phyloP scores from a whole-genome alignment of 2,113 vertebrate species.

The Scomber japonicus region DNA sequence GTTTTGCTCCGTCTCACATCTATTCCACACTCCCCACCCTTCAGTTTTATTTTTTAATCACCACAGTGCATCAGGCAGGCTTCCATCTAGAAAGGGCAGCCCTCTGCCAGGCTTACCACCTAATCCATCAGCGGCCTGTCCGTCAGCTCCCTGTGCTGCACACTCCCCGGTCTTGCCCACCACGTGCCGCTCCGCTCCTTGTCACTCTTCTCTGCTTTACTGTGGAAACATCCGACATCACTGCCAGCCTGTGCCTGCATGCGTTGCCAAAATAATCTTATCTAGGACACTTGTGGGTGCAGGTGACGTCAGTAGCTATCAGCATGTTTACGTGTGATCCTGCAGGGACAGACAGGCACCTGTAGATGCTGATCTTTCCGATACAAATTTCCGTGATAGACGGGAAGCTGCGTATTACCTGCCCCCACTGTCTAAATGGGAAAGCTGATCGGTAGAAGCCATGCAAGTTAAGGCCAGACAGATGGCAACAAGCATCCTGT shows the following conservation, averaged over 20 bases:
- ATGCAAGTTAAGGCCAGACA: constrained; percentile 38
- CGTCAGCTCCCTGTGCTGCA: constrained; percentile 62
- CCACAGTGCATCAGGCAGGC: constrained; percentile 75
- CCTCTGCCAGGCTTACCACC: constrained; percentile 78
- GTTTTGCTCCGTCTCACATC: constrained; percentile 28
- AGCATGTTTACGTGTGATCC: constrained; percentile 43
- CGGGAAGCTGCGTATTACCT: constrained; percentile 16
- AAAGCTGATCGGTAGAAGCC: constrained; percentile 32
- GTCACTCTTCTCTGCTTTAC: constrained; percentile 51
- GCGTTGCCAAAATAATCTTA: constrained; percentile 72
- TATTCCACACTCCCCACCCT: constrained; percentile 35
- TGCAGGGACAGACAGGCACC: constrained; percentile 22
- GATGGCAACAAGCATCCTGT: constrained; percentile 35
- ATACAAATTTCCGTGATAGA: constrained; percentile 14
- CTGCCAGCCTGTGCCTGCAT: constrained; percentile 45
- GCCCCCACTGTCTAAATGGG: constrained; percentile 4
- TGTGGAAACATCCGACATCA: constrained; percentile 65
- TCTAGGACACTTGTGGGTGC: constrained; percentile 45
- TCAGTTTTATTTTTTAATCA: constrained; percentile 80
- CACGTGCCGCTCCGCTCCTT: constrained; percentile 62
- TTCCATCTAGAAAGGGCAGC: constrained; percentile 77
- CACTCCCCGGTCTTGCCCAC: constrained; percentile 61
- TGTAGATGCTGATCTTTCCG: constrained; percentile 23
- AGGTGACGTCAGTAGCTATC: constrained; percentile 53
- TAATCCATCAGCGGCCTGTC: constrained; percentile 79